Conservation (phyloP, 2,113 vertebrate species). For the Anhinga rufa region DNA sequence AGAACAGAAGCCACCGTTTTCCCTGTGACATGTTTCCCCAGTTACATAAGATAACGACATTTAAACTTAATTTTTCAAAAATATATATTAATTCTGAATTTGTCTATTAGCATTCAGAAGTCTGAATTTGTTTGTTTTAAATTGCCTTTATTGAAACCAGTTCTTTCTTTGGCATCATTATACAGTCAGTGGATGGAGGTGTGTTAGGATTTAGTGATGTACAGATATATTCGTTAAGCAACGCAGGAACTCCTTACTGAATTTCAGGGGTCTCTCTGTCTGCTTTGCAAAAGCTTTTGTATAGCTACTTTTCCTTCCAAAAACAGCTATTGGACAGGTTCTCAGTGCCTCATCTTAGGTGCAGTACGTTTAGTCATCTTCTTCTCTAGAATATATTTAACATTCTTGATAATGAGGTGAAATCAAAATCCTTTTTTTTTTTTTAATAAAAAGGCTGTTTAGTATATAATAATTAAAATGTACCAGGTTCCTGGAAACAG, state of each 20-base stretch:
- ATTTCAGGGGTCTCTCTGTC: background rate
- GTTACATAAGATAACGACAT: background rate
- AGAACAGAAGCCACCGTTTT: background rate
- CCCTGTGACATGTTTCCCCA: background rate
- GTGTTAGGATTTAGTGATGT: background rate
- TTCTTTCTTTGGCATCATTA: background rate
- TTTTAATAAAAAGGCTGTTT: background rate
- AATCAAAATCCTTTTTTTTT: background rate
- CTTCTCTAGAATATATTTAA: background rate
- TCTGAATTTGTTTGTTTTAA: background rate
- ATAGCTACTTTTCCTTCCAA: background rate
- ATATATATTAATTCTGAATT: background rate
- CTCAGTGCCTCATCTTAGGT: background rate
- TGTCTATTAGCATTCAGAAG: background rate
- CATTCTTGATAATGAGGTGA: background rate
- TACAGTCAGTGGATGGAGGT: background rate
- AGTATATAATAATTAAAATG: background rate
- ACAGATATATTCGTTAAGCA: background rate
- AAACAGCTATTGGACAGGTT: background rate
- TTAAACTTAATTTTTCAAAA: background rate
- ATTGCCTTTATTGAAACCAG: background rate
- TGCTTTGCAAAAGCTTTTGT: background rate
- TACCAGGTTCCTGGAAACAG: background rate
- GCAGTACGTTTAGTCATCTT: background rate
- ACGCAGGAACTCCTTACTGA: background rate